phyloP scores from a whole-genome alignment of 1,140 invertebrate species.

The Meloidogyne chitwoodi region DNA sequence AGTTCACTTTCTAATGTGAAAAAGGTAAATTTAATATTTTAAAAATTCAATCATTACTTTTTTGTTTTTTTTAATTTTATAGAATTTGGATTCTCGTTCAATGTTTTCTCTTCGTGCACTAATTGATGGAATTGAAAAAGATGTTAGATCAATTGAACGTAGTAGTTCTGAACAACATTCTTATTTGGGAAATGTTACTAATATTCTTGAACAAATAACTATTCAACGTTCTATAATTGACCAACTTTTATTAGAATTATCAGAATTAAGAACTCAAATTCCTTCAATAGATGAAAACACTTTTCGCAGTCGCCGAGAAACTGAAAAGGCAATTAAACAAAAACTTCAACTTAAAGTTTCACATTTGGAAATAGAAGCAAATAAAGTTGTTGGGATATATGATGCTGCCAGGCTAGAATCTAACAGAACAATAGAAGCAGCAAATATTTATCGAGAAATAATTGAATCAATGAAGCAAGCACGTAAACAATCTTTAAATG shows the following conservation, averaged over 20 bases:
- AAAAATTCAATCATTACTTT: not conserved
- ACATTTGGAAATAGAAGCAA: constrained; percentile 22
- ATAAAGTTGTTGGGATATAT: constrained; percentile 31
- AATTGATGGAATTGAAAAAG: constrained; percentile 38
- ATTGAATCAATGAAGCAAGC: constrained; percentile 21
- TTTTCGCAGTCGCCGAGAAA: not conserved
- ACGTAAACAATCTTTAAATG: constrained; percentile 14
- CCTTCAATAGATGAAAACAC: not conserved
- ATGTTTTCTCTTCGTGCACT: constrained; percentile 29
- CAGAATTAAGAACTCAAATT: constrained; percentile 19
- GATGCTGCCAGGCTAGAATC: constrained; percentile 35
- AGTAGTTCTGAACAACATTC: not conserved
- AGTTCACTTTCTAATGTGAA: constrained; percentile 9
- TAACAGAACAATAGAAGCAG: constrained; percentile 28
- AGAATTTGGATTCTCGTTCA: constrained; percentile 25
- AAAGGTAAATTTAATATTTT: constrained; percentile 11
- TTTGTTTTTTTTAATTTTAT: not conserved
- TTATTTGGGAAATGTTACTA: constrained; percentile 14
- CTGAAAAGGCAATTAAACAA: not conserved
- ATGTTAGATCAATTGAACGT: constrained; percentile 8
- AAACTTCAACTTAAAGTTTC: constrained; percentile 19
- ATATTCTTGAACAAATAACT: constrained; percentile 15
- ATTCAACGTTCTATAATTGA: not conserved
- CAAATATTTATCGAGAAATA: constrained; percentile 35
- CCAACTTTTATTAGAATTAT: constrained; percentile 10